Percentiles rank a stretch among this genome's conserved stretches.
These are phyloP conservation scores for Callosobruchus maculatus DNA, from an alignment of 2,888 invertebrate genomes.

Conservation along the genomic window DNA sequence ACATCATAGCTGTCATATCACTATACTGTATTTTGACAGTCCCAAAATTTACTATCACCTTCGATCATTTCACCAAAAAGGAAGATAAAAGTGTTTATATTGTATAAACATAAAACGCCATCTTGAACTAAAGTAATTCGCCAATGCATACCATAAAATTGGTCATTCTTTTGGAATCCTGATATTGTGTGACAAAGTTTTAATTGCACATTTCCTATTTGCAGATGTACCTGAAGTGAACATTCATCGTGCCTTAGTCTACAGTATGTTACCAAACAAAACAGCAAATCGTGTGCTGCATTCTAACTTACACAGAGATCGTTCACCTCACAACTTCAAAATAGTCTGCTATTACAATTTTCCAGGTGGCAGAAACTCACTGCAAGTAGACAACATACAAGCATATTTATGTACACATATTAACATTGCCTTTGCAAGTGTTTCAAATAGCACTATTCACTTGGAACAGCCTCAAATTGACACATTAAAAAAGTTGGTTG, in stretches of 20 bases:
- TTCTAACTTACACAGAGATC: constrained; percentile 14
- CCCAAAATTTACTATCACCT: no score
- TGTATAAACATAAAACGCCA: no score
- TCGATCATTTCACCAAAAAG: no score
- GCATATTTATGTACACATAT: constrained; percentile 79
- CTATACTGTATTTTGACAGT: no score
- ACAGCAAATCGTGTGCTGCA: constrained; percentile 21
- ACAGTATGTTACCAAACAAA: constrained; percentile 27
- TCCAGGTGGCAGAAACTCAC: constrained; percentile 39
- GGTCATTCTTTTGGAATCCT: no score
- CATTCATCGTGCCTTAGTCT: constrained; percentile 35
- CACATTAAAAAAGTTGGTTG: constrained; percentile 30
- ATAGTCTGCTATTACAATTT: constrained; percentile 71
- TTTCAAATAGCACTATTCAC: constrained; percentile 59
- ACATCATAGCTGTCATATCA: no score
- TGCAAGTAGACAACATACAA: constrained; percentile 53
- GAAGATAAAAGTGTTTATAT: no score
- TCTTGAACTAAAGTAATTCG: no score
- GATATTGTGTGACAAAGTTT: constrained; percentile 1
- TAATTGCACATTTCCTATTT: constrained; percentile 12
- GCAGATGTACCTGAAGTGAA: constrained; percentile 30
- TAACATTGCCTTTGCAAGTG: constrained; percentile 69
- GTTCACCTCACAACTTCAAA: constrained; percentile 18
- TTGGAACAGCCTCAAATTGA: constrained; percentile 49
- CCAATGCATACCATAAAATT: no score